Evolutionary conservation across 2,888 invertebrate genomes (phyloP).

Genomic region (Eudasyphora cyanicolor): DNA sequence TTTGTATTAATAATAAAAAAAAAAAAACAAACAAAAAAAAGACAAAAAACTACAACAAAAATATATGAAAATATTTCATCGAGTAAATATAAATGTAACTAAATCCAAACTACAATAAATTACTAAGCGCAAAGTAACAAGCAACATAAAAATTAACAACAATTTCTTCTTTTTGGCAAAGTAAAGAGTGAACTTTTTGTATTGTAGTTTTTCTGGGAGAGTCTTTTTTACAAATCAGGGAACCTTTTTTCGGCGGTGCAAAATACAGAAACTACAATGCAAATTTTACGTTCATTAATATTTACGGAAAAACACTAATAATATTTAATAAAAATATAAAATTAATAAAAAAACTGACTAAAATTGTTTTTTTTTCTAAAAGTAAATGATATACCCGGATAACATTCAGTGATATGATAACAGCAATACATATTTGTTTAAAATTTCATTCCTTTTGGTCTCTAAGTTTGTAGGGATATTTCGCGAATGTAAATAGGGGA

Average conservation of each 20-base stretch:
- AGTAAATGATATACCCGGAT: background rate
- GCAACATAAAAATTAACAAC: background rate
- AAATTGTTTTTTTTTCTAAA: background rate
- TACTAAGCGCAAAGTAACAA: background rate
- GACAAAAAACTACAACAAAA: constrained; percentile 14
- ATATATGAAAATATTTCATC: constrained; percentile 47
- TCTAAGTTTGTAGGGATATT: too few species aligned
- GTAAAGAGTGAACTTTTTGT: background rate
- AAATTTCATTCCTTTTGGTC: too few species aligned
- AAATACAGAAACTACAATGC: background rate
- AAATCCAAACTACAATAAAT: constrained; percentile 22
- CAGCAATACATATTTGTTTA: too few species aligned
- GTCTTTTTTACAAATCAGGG: background rate
- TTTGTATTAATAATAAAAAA: constrained; percentile 54
- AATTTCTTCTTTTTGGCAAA: background rate
- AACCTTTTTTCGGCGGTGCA: background rate
- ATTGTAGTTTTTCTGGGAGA: background rate
- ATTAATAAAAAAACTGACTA: background rate
- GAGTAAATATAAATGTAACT: constrained; percentile 20
- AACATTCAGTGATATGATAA: background rate
- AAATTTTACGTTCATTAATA: background rate
- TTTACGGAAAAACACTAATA: too few species aligned
- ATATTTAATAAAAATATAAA: constrained; percentile 8
- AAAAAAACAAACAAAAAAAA: constrained; percentile 41
- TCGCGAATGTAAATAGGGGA: too few species aligned